phyloP scores from a whole-genome alignment of 2,113 vertebrate species.

The Trogon melanurus region DNA sequence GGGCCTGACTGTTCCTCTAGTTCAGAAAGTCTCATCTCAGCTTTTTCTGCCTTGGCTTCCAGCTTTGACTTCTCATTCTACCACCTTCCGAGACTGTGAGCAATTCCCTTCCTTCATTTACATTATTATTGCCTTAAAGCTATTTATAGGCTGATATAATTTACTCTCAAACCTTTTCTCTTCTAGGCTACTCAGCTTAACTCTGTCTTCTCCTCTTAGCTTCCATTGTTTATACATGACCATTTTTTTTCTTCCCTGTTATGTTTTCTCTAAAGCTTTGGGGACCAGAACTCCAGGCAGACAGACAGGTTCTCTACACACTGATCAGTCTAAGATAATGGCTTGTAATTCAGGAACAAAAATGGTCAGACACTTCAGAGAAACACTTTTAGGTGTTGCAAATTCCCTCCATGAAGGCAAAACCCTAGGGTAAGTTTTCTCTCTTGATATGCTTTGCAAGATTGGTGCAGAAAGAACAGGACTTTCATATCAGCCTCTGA shows the following conservation, averaged over 20 bases:
- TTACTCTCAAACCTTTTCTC: neutral
- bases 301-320: neutral
- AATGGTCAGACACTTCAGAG: neutral
- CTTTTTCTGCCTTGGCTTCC: neutral
- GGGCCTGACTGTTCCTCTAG: neutral
- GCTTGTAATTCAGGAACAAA: neutral
- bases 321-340: neutral
- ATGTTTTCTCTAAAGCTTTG: neutral
- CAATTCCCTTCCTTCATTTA: conserved; percentile 1
- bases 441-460: neutral
- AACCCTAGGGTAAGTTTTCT: neutral
- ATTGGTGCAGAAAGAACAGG: neutral
- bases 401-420: neutral
- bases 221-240: neutral
- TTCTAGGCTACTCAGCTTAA: neutral
- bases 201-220: neutral
- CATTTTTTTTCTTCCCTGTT: neutral
- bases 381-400: neutral
- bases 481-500: neutral
- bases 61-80: neutral
- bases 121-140: neutral
- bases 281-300: neutral
- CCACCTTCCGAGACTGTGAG: neutral
- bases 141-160: neutral
- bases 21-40: neutral